phyloP scores from a whole-genome alignment of 2,113 vertebrate genomes.

The Atrichornis clamosus region DNA sequence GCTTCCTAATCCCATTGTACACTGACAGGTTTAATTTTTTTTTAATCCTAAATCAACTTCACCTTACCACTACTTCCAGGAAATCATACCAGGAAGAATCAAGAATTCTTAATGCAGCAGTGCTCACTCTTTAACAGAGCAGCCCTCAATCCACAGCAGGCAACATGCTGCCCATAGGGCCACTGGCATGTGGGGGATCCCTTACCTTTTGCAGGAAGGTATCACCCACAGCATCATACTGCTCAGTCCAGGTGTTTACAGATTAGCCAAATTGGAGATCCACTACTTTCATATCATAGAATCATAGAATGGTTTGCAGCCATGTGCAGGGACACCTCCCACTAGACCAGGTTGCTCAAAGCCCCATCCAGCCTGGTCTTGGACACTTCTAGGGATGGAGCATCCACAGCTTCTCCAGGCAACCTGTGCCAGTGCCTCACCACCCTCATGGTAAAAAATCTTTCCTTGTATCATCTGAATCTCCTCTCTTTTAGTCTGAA shows the following conservation, averaged over 20 bases:
- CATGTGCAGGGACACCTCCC: neutral
- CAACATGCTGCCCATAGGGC: neutral
- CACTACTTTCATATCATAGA: neutral
- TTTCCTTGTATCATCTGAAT: neutral
- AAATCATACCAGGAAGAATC: neutral
- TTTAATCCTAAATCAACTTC: neutral
- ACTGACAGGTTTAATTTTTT: neutral
- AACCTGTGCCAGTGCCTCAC: neutral
- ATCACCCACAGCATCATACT: fast-evolving
- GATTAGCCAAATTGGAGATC: neutral
- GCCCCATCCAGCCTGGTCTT: neutral
- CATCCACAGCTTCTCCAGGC: neutral
- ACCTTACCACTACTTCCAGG: neutral
- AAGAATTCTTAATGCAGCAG: neutral
- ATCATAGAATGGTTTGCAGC: neutral
- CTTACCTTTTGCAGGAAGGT: neutral
- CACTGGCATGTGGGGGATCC: neutral
- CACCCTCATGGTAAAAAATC: neutral
- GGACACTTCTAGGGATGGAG: neutral
- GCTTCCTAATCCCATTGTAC: neutral
- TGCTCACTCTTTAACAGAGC: neutral
- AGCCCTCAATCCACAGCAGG: neutral
- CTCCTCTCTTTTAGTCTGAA: neutral
- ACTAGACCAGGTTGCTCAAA: neutral
- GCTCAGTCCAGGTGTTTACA: neutral